Conservation (phyloP, 1,140 invertebrate genomes). For the Pseudomyrmex concolor region DNA sequence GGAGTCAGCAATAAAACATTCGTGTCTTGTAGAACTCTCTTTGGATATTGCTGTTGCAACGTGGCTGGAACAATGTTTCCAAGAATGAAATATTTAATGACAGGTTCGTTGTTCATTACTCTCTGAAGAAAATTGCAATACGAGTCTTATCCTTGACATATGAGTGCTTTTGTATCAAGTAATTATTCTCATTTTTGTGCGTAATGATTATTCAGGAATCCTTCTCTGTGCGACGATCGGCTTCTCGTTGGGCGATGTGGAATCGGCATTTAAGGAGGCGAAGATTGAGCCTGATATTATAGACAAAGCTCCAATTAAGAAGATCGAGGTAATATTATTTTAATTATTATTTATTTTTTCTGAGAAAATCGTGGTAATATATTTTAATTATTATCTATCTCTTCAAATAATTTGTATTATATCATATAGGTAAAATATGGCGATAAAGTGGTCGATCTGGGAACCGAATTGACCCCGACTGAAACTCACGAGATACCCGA, state of each 20-base stretch:
- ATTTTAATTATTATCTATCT: too few species aligned
- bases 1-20: slow-evolving; percentile 33
- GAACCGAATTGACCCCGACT: slow-evolving; percentile 86
- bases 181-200: neutral
- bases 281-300: slow-evolving; percentile 85
- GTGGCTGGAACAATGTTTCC: neutral
- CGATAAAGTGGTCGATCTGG: slow-evolving; percentile 82
- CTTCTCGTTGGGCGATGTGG: slow-evolving; percentile 74
- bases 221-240: slow-evolving; percentile 69
- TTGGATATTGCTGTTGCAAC: slow-evolving; percentile 1
- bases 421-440: slow-evolving; percentile 83
- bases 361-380: slow-evolving; percentile 81
- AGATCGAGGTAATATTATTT: slow-evolving; percentile 80
- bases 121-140: neutral
- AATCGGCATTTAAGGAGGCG: slow-evolving; percentile 79
- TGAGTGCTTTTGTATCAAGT: neutral
- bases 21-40: neutral
- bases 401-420: neutral
- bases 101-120: slow-evolving; percentile 61
- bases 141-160: neutral
- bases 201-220: slow-evolving; percentile 68
- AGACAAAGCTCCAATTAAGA: slow-evolving; percentile 78
- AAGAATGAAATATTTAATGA: slow-evolving; percentile 70
- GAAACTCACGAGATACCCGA: slow-evolving; percentile 81
- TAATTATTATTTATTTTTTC: too few species aligned